These are phyloP conservation scores for Plemyria rubiginata DNA, from an alignment of 2,888 invertebrate species.

Conservation along the genomic window DNA sequence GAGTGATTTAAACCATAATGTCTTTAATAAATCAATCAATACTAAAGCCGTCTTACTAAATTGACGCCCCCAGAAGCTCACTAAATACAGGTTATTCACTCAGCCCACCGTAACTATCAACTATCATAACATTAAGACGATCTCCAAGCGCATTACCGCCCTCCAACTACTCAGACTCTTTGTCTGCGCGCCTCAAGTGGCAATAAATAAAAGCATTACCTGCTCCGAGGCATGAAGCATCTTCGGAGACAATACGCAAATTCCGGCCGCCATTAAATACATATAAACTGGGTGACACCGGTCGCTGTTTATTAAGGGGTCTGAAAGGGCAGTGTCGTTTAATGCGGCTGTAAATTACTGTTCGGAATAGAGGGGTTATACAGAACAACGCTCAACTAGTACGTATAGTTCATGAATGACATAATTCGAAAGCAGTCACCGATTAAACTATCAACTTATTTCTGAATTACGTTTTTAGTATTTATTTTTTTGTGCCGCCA, in stretches of 20 bases:
- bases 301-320: conserved; percentile 66
- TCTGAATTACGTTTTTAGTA: neutral
- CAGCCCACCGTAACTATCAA: conserved; percentile 48
- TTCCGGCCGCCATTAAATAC: conserved; percentile 74
- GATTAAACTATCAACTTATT: neutral
- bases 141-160: conserved; percentile 43
- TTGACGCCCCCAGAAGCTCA: conserved; percentile 39
- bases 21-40: neutral
- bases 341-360: conserved; percentile 41
- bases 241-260: conserved; percentile 79
- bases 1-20: neutral
- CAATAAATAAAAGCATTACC: conserved; percentile 81
- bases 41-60: conserved; percentile 3
- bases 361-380: conserved; percentile 32
- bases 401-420: conserved; percentile 10
- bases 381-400: conserved; percentile 16
- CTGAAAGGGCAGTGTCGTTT: conserved; percentile 48
- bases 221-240: conserved; percentile 70
- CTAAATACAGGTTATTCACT: conserved; percentile 46
- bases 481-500: too few relatives aligned
- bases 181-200: conserved; percentile 70
- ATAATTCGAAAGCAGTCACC: neutral
- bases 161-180: conserved; percentile 65
- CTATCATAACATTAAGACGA: conserved; percentile 63
- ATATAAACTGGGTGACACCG: conserved; percentile 70